Base-by-base conservation (phyloP, 2,888 invertebrate species). In the Chrysomela aeneicollis region DNA sequence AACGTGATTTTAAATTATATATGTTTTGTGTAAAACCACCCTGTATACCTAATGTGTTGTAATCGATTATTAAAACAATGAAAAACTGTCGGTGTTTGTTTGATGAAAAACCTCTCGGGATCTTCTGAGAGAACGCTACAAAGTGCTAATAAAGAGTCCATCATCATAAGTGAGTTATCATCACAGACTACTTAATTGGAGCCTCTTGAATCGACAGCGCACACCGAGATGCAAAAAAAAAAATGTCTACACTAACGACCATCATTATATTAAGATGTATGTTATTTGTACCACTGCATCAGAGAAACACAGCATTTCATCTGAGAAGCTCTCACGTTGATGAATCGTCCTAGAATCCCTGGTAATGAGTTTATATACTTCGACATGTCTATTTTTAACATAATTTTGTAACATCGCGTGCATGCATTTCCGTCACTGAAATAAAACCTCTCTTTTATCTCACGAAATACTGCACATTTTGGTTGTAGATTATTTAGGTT, bases 141-240 rank as follows among this genome's bases (percentile, higher is more conserved):
- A 42, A 42, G 42, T 42, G 42, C 12, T 42, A 15, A 35, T 35
- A 35, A 35, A n/a, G 22, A 30, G 30, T 17, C 19, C 30, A 30
- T 42, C 42, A 42, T 42, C 42, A 15, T 42, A 42, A 42, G 42
- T 42, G 15, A 42, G 42, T 42, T 42, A 42, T 42, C 42, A 42
- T 35, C 35, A 35, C 42, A 42, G 15, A 15, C 10, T 15, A 42
- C 42, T 42, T 42, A 42, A 42, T 42, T 42, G 4, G 42, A 42
- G n/a, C 42, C 32, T 42, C 42, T 42, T 12, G 35, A 35, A 35
- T 35, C 10, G 9, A 35, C 10, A 35, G 35, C 35, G 35, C 35
- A 12, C 2, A 12, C 35, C n/a, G 42, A 42, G 26, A 15, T 42
- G 3, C 2, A 35, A 3, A 42, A 3, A 15, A 42, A 42, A 42